Percentiles rank a stretch among this genome's conserved stretches.
Evolutionary conservation across 2,888 invertebrate species (phyloP).

Genomic region (Pandemis heparana): DNA sequence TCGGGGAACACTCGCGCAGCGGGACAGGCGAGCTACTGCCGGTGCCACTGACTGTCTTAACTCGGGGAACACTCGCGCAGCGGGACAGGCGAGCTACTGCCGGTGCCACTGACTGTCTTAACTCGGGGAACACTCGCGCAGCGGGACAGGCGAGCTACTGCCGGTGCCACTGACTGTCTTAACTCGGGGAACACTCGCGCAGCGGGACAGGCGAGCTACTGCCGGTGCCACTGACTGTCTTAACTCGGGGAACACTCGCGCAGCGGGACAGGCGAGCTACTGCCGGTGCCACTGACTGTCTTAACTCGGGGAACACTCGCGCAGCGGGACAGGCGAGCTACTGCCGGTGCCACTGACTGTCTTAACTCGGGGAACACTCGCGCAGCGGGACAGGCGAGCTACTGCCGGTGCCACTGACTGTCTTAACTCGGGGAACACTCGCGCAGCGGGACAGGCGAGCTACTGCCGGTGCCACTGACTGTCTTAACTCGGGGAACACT

Average conservation of each 20-base stretch:
- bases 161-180: conserved; percentile 35
- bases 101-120: conserved; percentile 35
- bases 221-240: conserved; percentile 35
- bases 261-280: conserved; percentile 46
- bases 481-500: too few species aligned
- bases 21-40: conserved; percentile 46
- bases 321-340: conserved; percentile 45
- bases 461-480: conserved; percentile 45
- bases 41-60: conserved; percentile 34
- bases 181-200: too few species aligned
- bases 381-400: conserved; percentile 44
- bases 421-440: too few species aligned
- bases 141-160: conserved; percentile 47
- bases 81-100: conserved; percentile 46
- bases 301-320: too few species aligned
- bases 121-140: too few species aligned
- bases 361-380: too few species aligned
- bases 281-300: conserved; percentile 40
- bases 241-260: too few species aligned
- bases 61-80: too few species aligned
- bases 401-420: conserved; percentile 44
- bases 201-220: conserved; percentile 47
- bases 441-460: conserved; percentile 43
- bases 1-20: too few species aligned
- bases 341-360: conserved; percentile 42